phyloP scores from a whole-genome alignment of 2,888 invertebrate species.

The Hylaea fasciaria region DNA sequence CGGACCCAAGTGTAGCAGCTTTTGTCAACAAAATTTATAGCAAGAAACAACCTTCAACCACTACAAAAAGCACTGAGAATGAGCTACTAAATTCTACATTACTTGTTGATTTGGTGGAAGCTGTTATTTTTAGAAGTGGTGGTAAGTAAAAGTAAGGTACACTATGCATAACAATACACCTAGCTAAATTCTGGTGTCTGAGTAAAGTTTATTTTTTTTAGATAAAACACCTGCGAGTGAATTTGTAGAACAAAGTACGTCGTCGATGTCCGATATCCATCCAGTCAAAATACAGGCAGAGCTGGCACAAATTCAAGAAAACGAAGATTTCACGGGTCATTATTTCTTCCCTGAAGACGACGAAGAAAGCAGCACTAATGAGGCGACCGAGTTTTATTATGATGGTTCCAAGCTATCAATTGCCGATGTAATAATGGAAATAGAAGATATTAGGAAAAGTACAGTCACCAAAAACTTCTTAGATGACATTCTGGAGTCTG shows the following conservation, averaged over 20 bases:
- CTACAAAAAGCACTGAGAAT: constrained; percentile 53
- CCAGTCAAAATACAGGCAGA: constrained; percentile 73
- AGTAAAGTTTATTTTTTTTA: constrained; percentile 35
- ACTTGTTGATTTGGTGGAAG: constrained; percentile 76
- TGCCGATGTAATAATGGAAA: constrained; percentile 69
- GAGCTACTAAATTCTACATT: constrained; percentile 74
- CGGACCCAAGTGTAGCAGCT: constrained; percentile 68
- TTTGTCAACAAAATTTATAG: constrained; percentile 71
- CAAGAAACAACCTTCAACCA: constrained; percentile 60
- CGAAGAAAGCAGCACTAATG: constrained; percentile 53
- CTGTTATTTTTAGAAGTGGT: constrained; percentile 74
- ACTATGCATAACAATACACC: background rate
- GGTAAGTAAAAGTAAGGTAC: constrained; percentile 51
- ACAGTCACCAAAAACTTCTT: constrained; percentile 71
- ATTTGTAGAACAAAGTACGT: constrained; percentile 45
- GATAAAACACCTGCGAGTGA: constrained; percentile 55
- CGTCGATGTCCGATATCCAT: constrained; percentile 50
- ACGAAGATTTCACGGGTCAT: constrained; percentile 73
- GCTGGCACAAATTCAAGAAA: constrained; percentile 61
- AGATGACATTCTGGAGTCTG: constrained; percentile 75
- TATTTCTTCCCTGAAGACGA: constrained; percentile 78
- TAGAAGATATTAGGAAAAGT: constrained; percentile 68
- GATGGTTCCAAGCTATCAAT: constrained; percentile 59
- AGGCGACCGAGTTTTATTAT: constrained; percentile 66
- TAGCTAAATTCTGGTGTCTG: background rate